phyloP scores from a whole-genome alignment of 2,888 invertebrate species.

The Dorcus hopei region DNA sequence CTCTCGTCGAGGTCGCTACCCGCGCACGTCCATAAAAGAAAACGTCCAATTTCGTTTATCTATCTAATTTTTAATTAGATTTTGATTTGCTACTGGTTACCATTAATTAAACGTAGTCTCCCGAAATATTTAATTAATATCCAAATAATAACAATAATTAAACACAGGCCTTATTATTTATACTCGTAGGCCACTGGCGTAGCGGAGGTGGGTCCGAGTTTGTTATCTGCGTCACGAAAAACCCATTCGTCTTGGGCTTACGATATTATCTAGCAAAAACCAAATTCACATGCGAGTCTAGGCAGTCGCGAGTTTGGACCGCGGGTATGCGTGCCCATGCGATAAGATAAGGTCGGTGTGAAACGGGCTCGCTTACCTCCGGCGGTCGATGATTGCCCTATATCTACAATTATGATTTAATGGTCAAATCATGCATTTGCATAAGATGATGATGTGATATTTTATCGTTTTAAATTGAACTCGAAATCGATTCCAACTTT shows the following conservation, averaged over 20 bases:
- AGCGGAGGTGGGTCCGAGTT: constrained; percentile 13
- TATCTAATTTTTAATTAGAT: constrained; percentile 30
- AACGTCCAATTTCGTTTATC: too few relatives aligned
- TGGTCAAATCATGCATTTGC: constrained; percentile 31
- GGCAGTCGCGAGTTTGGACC: not conserved
- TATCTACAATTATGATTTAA: constrained; percentile 33
- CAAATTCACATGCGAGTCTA: constrained; percentile 25
- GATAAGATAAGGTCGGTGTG: constrained; percentile 10
- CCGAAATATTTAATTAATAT: constrained; percentile 12
- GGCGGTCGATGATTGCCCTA: constrained; percentile 25
- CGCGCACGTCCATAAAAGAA: too few relatives aligned
- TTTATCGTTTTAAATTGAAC: not conserved
- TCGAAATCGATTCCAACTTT: too few relatives aligned
- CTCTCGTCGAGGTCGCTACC: too few relatives aligned
- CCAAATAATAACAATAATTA: not conserved
- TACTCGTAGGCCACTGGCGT: constrained; percentile 9
- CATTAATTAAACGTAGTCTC: constrained; percentile 45
- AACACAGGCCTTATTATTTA: constrained; percentile 43
- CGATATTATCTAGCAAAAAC: constrained; percentile 33
- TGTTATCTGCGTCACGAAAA: constrained; percentile 33
- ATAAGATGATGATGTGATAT: constrained; percentile 23
- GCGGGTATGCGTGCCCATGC: not conserved
- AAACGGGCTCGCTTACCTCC: constrained; percentile 14
- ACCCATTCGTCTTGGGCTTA: constrained; percentile 30
- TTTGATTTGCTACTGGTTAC: constrained; percentile 34